These are phyloP conservation scores for Colletes gigas DNA, from an alignment of 1,140 invertebrate genomes.

Conservation along the genomic window DNA sequence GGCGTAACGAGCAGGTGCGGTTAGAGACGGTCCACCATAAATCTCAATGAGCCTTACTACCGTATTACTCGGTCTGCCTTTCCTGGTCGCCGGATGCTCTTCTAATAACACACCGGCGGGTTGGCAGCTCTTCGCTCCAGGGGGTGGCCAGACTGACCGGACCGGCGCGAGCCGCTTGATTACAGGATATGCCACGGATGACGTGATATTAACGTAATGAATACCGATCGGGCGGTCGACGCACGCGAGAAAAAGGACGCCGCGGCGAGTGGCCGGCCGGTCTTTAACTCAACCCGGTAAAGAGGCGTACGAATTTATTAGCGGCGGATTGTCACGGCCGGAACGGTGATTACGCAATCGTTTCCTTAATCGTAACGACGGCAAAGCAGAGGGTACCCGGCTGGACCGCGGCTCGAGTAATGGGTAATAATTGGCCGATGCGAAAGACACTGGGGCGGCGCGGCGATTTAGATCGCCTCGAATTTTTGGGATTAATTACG, in stretches of 20 bases:
- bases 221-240: conserved; percentile 60
- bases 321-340: conserved; percentile 30
- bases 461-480: too few relatives aligned
- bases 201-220: conserved; percentile 76
- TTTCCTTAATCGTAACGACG: conserved; percentile 25
- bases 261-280: neutral
- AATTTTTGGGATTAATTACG: conserved; percentile 14
- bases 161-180: conserved; percentile 69
- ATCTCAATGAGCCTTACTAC: conserved; percentile 66
- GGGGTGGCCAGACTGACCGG: conserved; percentile 47
- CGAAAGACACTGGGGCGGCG: neutral
- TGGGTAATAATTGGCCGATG: conserved; percentile 33
- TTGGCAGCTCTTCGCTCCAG: conserved; percentile 58
- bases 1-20: conserved; percentile 37
- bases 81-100: conserved; percentile 62
- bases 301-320: conserved; percentile 31
- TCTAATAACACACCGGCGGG: conserved; percentile 73
- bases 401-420: neutral
- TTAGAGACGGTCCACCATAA: conserved; percentile 66
- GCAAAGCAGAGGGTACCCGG: conserved; percentile 11
- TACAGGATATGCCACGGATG: conserved; percentile 72
- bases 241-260: conserved; percentile 14
- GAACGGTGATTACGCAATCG: conserved; percentile 25
- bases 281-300: conserved; percentile 4
- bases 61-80: conserved; percentile 64